Percentiles rank a stretch among this genome's conserved stretches.
Evolutionary conservation across 2,888 invertebrate species (phyloP).

Genomic region (Homarus gammarus): DNA sequence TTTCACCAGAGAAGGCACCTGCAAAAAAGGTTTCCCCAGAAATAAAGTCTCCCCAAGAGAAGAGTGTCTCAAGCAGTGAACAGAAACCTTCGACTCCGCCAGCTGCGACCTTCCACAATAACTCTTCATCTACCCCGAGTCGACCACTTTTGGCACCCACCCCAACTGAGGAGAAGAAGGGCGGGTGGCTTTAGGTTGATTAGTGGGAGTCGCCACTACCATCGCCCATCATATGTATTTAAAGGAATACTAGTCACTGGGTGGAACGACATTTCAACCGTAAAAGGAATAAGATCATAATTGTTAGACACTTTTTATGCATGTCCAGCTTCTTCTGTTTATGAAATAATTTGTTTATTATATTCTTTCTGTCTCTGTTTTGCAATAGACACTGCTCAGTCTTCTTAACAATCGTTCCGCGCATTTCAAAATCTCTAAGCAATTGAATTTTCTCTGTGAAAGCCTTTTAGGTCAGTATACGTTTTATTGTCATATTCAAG

Average conservation of each 20-base stretch:
- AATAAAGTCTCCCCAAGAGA: background rate
- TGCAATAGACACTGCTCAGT: too few relatives aligned
- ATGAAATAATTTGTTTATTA: too few relatives aligned
- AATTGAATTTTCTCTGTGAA: too few relatives aligned
- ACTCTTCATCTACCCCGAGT: conserved; percentile 14
- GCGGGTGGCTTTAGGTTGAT: conserved; percentile 37
- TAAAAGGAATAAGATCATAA: background rate
- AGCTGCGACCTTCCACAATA: conserved; percentile 51
- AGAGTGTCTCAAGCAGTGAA: background rate
- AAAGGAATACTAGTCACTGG: background rate
- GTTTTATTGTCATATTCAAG: too few relatives aligned
- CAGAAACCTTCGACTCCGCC: conserved; percentile 63
- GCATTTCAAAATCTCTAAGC: too few relatives aligned
- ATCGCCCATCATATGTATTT: background rate
- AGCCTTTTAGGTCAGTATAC: too few relatives aligned
- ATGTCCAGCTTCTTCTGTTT: too few relatives aligned
- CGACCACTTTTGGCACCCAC: conserved; percentile 29
- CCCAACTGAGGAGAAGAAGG: conserved; percentile 29
- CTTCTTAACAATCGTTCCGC: too few relatives aligned
- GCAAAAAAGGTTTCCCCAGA: background rate
- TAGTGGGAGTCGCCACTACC: background rate
- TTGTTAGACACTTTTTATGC: background rate
- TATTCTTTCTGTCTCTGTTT: too few relatives aligned
- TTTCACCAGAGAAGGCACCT: background rate
- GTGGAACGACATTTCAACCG: background rate